Base-by-base conservation (phyloP, 2,797 vertebrate species). In the Poecilia velifera region DNA sequence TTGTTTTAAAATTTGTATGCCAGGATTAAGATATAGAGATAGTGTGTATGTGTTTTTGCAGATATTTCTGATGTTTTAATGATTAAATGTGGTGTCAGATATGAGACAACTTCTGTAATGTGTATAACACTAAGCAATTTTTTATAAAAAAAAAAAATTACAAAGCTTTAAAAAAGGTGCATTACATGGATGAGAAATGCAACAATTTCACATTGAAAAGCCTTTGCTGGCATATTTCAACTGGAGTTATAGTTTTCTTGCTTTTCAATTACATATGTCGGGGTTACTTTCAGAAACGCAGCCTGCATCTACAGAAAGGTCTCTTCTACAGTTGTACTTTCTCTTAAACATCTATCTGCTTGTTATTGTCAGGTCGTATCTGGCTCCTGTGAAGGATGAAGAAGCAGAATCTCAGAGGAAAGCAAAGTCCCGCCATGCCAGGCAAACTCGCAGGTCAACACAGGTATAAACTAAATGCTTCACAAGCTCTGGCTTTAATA, bases 371-470 rank as follows among this genome's bases (percentile, higher is more conserved):
- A 96, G 96, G 83, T 81, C 78, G 0, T 95, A 96, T 89, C 92
- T 98, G 92, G 95, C 96, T 25, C 97, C 97, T 0, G 97, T 97
- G 70, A 93, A 97, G 64, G 97, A 99, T 88, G 98, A 99, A 78
- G 98, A 98, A 77, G 97, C 97, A 0, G 98, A 98, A 76, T 99
- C 98, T 6, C 96, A 97, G 92, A 96, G 98, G 88, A 98, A 97
- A 92, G 98, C 98, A 0, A 97, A 96, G 47, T 99, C 97, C 76
- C 95, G 97, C 81, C 97, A 98, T 82, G 97, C 97, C 74, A 94
- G 98, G 70, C 98, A 98, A 92, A 98, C 97, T 0, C 96, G 98
- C 76, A 95, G 98, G 91, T 98, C 97, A 28, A 99, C 98, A 10
- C 97, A 98, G 95, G 98, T 98, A 88, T 79, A 66, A 25, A 64